Percentiles rank a stretch among this genome's conserved stretches.
These are phyloP conservation scores for Ochropleura plecta DNA, from an alignment of 2,888 invertebrate species.

Conservation along the genomic window DNA sequence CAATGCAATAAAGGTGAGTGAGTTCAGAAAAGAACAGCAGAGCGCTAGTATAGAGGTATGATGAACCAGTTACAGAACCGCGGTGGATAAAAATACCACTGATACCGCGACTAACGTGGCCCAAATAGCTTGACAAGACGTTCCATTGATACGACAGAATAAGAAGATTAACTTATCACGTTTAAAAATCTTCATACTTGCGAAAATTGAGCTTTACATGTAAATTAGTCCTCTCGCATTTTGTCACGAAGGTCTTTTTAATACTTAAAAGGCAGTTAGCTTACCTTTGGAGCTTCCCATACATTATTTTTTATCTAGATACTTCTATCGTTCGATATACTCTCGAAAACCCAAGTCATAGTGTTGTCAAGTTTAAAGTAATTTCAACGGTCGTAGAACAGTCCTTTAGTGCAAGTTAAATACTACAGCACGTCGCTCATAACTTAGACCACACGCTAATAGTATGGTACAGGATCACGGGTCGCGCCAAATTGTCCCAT, in stretches of 20 bases:
- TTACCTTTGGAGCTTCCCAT: not conserved
- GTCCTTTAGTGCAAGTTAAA: not conserved
- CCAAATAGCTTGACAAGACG: too few relatives aligned
- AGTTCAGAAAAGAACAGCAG: not conserved
- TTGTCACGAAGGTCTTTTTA: too few relatives aligned
- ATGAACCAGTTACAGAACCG: too few relatives aligned
- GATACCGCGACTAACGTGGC: not conserved
- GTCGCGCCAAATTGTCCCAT: constrained; percentile 83
- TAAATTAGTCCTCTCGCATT: not conserved
- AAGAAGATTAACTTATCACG: too few relatives aligned
- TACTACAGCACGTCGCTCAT: constrained; percentile 11
- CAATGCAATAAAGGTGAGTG: not conserved
- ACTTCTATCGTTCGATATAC: too few relatives aligned
- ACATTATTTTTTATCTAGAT: not conserved
- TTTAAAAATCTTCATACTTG: not conserved
- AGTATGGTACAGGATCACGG: constrained; percentile 67
- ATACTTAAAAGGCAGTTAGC: too few relatives aligned
- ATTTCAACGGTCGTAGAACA: too few relatives aligned
- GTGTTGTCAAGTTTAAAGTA: not conserved
- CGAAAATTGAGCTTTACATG: not conserved
- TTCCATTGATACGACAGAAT: too few relatives aligned
- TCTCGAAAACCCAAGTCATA: not conserved
- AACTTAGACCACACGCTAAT: constrained; percentile 34
- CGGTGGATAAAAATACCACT: not conserved
- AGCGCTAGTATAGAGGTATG: not conserved